Base-by-base conservation (phyloP, 2,797 vertebrate species). In the Rousettus madagascariensis region DNA sequence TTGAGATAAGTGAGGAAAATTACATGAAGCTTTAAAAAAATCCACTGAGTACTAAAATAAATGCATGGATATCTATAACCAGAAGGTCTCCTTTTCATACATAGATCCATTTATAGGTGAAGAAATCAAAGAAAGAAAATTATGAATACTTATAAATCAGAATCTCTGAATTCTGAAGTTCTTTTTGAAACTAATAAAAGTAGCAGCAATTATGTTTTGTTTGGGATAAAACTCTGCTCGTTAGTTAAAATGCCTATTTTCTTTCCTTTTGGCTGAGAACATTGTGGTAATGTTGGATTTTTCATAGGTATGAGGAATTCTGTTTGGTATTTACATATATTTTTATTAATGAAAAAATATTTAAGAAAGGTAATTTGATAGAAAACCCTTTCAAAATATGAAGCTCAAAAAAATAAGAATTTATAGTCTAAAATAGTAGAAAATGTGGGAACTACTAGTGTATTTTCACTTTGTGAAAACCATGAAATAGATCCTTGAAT, bases 311-410 rank as follows among this genome's bases (percentile, higher is more conserved):
- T 53, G 55, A 80, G 33, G 68, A 82, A 80, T 82, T 85, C 20
- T 74, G 30, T 51, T 86, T 63, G n/a, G 26, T 71, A 59, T 51
- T 9, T 57, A 6, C 53, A 57, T 75, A 59, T 86, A 72, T 95
- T 69, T 95, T 75, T 69, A 59, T 74, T 80, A 66, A 38, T 90
- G 19, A 36, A 30, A 59, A 61, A 66, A 38, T 79, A 49, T 49
- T 49, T 49, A 80, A 51, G 86, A 59, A 90, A 93, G 41, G 30
- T 61, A 68, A n/a, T 74, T 80, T 51, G 8, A 22, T 61, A 80
- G 30, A 46, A 93, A 78, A 86, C 68, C 7, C 51, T 86, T 86
- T 86, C 41, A 86, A 90, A 86, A 75, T 74, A 86, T 15, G 59
- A 86, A 86, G 8, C 3, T 68, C 24, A 51, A 13, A 20, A 72